Evolutionary conservation across 2,113 vertebrate genomes (phyloP), one percentile per base, ranked within the genome.

Genomic region (Brevimyrus niger): DNA sequence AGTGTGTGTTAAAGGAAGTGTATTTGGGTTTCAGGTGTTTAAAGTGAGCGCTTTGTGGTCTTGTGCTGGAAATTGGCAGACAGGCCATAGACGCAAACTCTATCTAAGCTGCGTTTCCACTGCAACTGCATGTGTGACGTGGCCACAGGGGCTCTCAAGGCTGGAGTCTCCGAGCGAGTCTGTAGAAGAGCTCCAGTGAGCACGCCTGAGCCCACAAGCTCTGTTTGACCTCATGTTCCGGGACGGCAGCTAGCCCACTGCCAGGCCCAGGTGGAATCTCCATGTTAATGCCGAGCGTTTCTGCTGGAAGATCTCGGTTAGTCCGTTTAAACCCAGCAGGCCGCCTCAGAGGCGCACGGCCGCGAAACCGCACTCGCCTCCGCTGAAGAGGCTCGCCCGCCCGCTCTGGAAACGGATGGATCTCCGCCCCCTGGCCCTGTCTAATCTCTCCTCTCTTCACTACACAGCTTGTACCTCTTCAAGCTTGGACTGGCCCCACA

Each of bases 401-500:
- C 65, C 4, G 48, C 21, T 3, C 44, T 82, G 44, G 61, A 69
- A 69, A 69, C 3, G 1, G 61, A 69, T 31, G 27, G 61, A 31
- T 27, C 61, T 13, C n/a, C 10, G 10, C 61, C 3, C 61, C n/a
- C n/a, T 65, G 61, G 10, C n/a, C 61, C 48, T 5, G 11, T 51
- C 11, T 53, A 47, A 31, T 69, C 19, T 21, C 42, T 31, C 3
- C 27, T 65, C 17, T n/a, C 73, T 23, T 65, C 95, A 73, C 93
- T 90, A 92, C 91, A 27, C 93, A 99, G 98, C 90, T 93, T 99
- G 89, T 99, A 99, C 95, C 96, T 99, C 93, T 99, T 99, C 94
- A 99, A 99, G 93, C 95, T 99, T 42, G 98, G 98, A 69, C 95
- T 99, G 90, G 98, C 98, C 0, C 98, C 98, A 0, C 98, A 99